A percentile compares a stretch with the other conserved stretches of the same genome.
These are phyloP conservation scores for Mus spicilegus DNA, from an alignment of 2,113 vertebrate species.

Conservation along the genomic window DNA sequence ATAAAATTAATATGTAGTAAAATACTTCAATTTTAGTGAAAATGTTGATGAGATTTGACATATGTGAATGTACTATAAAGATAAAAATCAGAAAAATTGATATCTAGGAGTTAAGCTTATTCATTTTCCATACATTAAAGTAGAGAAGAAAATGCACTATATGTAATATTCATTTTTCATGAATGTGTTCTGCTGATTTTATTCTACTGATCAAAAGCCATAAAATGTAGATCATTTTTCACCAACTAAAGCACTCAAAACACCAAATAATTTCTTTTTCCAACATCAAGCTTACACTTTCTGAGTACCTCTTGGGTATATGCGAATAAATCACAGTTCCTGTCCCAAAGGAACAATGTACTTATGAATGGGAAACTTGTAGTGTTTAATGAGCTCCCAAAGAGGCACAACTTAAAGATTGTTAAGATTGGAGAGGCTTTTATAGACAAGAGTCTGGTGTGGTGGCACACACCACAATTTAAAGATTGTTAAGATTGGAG, in stretches of 20 bases:
- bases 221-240: background rate
- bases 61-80: background rate
- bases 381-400: background rate
- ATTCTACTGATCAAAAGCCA: conserved; percentile 28
- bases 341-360: background rate
- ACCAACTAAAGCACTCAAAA: conserved; percentile 7
- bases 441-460: background rate
- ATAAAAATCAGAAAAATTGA: conserved; percentile 13
- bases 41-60: conserved; percentile 19
- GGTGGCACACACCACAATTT: background rate
- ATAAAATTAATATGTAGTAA: conserved; percentile 26
- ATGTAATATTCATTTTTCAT: background rate
- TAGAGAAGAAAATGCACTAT: background rate
- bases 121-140: conserved; percentile 4
- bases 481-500: background rate
- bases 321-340: background rate
- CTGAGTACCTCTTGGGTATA: background rate
- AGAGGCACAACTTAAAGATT: background rate
- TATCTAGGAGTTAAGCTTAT: background rate
- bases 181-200: background rate
- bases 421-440: background rate
- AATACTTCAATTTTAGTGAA: background rate
- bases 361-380: background rate
- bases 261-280: background rate
- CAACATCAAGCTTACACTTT: background rate